Base-by-base conservation (phyloP, 2,113 vertebrate species). In the Carlito syrichta region DNA sequence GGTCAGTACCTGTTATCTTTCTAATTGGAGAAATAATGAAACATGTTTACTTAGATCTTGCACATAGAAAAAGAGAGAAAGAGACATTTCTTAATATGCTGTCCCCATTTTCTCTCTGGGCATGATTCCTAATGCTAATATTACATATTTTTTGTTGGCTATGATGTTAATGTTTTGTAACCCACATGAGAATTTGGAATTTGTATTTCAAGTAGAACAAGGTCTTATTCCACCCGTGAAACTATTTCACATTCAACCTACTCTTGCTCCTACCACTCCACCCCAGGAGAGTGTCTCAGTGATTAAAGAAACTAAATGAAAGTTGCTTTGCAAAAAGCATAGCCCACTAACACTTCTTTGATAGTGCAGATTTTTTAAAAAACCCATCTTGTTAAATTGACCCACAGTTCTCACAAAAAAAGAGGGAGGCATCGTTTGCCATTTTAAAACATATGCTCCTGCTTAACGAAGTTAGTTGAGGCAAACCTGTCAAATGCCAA, bases 401-500 rank as follows among this genome's bases (percentile, higher is more conserved):
- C 89, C 93, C 56, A 78, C 88, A 85, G 3, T 45, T 89, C 3
- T 60, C 52, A 19, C 8, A 1, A 0, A 63, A 92, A 96, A 92
- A 79, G 54, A 54, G 13, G 81, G 96, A 84, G 94, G 76, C 63
- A 90, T 54, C 45, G n/a, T 95, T 96, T 96, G 74, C 91, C 97
- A 91, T 96, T 98, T 96, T 96, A 90, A 95, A 98, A 95, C 97
- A 98, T 97, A 98, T 98, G 98, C 96, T 98, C 0, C 2, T 97
- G 62, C 83, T 96, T 98, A 96, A 92, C 89, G 97, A 90, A 98
- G 98, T 96, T 93, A 97, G 94, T 73, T 73, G 85, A 97, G 96
- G 94, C 96, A 98, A 98, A 94, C 90, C 96, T 98, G 98, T 98
- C 98, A 98, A 98, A 96, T 58, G 32, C 68, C 6, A 17, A 95